Evolutionary conservation across 2,797 vertebrate species (phyloP), one percentile per base, ranked within the genome.

Genomic region (Clarias platycephalus): DNA sequence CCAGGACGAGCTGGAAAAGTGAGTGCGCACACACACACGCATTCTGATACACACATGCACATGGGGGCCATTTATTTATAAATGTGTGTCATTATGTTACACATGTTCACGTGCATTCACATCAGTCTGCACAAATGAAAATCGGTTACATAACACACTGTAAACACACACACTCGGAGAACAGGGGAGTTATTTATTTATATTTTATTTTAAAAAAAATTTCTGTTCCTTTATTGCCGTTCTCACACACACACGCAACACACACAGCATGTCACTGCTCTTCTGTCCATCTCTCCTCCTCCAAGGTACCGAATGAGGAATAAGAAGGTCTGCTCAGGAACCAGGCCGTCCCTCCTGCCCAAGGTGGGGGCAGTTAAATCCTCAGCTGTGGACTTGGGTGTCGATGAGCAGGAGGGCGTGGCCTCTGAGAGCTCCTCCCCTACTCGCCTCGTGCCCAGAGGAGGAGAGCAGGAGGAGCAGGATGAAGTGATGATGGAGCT

Each of bases 1-100:
- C 64, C 97, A 98, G 92, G 97, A 99, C 82, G 97, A 99, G 90
- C 95, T 99, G 88, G 97, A 99, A 92, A 99, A 98, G 97, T 99
- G 91, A 95, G 97, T 92, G 49, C 55, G 55, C 12, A 16, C 34
- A 13, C 53, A n/a, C 53, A 16, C 34, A 13, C 53, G 20, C 53
- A 37, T 37, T 37, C 37, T 6, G 37, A 37, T 37, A 40, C 66
- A 53, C 81, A 40, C 68, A 24, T 44, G 44, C 44, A 49, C 44
- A 12, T 49, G 10, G 18, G 16, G 9, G 57, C 9, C 9, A 1
- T 31, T 4, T 57, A 31, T 76, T 57, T 57, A 76, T 57, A 34
- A 58, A 76, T 22, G 4, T 22, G 4, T 70, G 68, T 70, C 40
- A 3, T 40, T 49, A 40, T n/a, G 13, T 75, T 55, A 9, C 44